Conservation (phyloP, 92 coral and sea anemone genomes). For the Anthopleura xanthogrammica region DNA sequence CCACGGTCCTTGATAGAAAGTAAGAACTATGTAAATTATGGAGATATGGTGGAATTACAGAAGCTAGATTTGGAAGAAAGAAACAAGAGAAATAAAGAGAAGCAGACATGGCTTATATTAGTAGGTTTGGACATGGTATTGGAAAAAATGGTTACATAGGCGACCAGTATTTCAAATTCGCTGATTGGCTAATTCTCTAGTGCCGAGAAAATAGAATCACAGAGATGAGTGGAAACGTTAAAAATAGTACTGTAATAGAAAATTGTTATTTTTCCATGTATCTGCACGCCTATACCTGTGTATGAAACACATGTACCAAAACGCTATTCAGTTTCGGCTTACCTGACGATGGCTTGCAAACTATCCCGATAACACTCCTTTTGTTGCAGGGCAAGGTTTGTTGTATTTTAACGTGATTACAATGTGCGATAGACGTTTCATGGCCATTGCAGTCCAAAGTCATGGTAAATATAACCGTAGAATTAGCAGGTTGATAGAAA, state of each 20-base stretch:
- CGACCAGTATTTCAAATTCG: too few species aligned
- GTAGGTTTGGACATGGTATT: too few species aligned
- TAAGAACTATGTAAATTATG: too few species aligned
- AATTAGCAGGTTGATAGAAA: background rate
- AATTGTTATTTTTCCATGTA: too few species aligned
- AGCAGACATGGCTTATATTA: too few species aligned
- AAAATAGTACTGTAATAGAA: too few species aligned
- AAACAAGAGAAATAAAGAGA: too few species aligned
- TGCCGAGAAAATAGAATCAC: too few species aligned
- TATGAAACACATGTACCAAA: background rate
- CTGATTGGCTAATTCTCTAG: too few species aligned
- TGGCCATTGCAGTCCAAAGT: background rate
- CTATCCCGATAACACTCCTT: background rate
- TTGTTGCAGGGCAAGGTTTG: background rate
- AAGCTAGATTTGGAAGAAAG: background rate
- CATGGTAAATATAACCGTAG: background rate
- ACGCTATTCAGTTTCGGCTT: background rate
- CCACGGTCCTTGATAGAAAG: background rate
- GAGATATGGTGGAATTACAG: background rate
- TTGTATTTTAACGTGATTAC: background rate
- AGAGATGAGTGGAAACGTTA: too few species aligned
- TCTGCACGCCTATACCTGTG: too few species aligned
- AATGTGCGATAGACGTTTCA: background rate
- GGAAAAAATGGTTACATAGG: too few species aligned
- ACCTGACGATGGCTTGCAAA: slow-evolving; percentile 1